Base-by-base conservation (phyloP, 2,797 vertebrate species). In the Orientallactaga sibirica region DNA sequence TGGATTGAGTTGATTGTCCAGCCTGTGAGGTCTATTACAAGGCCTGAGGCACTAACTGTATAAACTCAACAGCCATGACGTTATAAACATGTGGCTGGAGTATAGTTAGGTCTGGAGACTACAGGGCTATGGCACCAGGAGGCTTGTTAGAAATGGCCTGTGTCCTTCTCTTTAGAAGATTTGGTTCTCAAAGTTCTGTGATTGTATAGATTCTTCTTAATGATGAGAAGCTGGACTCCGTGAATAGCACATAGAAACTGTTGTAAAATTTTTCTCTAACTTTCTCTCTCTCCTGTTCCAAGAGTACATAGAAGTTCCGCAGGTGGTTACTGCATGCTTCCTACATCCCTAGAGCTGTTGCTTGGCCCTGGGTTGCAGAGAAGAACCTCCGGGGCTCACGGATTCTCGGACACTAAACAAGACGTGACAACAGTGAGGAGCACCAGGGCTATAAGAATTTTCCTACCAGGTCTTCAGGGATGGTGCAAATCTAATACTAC, bases 231-330 rank as follows among this genome's bases (percentile, higher is more conserved):
- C 12, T 19, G 2, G 14, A 52, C 9, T 91, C 64, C 9, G 20
- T 64, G 37, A 88, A 75, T 4, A 86, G 37, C 48, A 89, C 55
- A 58, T 48, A 66, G 7, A 83, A 82, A 58, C 22, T 15, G 3
- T n/a, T 29, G 48, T 41, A 87, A 81, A 87, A 48, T 29, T 84
- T 93, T 88, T 55, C 43, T 86, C 33, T 82, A 77, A 78, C 55
- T 52, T 76, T 2, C 22, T 14, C 55, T 25, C 27, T 80, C n/a
- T 19, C 2, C 37, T 74, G 5, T 22, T 24, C 70, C 27, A 87
- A 71, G 84, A 82, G 41, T 25, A 67, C 37, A 75, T 0, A 37
- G 81, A 90, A 87, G n/a, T 3, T 71, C 6, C 20, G 67, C 24
- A 78, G 33, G 64, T 64, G 66, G 25, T 79, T 61, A 19, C 20